Conservation (phyloP, 2,888 invertebrate species). For the Thecocarcelia acutangulata region DNA sequence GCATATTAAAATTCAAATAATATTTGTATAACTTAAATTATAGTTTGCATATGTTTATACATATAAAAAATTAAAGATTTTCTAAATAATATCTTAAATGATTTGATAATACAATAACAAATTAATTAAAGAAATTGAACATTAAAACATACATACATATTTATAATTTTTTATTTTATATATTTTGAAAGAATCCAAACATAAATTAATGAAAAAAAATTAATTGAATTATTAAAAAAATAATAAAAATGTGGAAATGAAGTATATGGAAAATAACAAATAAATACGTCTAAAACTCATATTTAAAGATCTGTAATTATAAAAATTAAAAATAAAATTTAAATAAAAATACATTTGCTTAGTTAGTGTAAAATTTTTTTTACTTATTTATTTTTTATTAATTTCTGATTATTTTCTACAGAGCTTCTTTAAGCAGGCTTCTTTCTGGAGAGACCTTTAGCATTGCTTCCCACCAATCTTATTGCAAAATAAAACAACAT, state of each 20-base stretch:
- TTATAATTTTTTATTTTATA: constrained; percentile 49
- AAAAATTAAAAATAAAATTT: constrained; percentile 71
- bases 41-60: not conserved
- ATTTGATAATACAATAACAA: constrained; percentile 34
- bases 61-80: constrained; percentile 31
- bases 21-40: constrained; percentile 1
- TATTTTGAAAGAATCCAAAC: constrained; percentile 48
- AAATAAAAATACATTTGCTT: constrained; percentile 73
- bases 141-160: constrained; percentile 39
- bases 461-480: too few species aligned
- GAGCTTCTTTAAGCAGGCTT: too few species aligned
- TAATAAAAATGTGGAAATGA: constrained; percentile 52
- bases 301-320: constrained; percentile 73
- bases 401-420: not conserved
- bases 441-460: too few species aligned
- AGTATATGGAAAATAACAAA: constrained; percentile 61
- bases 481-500: too few species aligned
- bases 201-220: constrained; percentile 55
- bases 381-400: constrained; percentile 12
- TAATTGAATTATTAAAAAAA: constrained; percentile 51
- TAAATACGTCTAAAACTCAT: constrained; percentile 68
- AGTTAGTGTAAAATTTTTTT: constrained; percentile 71
- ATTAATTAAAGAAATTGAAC: constrained; percentile 31
- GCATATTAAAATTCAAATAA: not conserved
- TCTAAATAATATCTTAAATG: constrained; percentile 53